Evolutionary conservation across 2,888 invertebrate species (phyloP).

Genomic region (Spilarctia lutea): DNA sequence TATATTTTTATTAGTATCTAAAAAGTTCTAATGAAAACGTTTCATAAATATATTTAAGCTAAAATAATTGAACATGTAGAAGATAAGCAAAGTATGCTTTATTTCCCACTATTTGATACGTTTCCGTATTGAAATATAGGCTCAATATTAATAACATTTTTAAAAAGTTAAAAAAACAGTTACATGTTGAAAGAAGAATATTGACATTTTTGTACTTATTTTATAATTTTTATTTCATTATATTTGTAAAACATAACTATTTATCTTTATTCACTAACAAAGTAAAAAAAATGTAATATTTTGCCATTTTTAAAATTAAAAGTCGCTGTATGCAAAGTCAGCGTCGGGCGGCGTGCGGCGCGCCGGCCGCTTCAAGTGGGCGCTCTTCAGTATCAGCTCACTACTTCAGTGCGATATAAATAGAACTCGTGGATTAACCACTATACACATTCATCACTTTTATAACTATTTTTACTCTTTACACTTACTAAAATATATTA

Average conservation of each 20-base stretch:
- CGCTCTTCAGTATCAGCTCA: conserved; percentile 31
- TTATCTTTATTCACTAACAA: not conserved
- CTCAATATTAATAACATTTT: too few relatives aligned
- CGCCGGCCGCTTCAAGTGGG: conserved; percentile 41
- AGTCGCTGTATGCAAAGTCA: conserved; percentile 31
- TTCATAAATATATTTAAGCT: too few relatives aligned
- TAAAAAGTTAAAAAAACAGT: too few relatives aligned
- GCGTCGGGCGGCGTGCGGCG: conserved; percentile 6
- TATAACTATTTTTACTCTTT: conserved; percentile 7
- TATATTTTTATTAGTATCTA: not conserved
- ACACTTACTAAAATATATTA: conserved; percentile 6
- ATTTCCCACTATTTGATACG: too few relatives aligned
- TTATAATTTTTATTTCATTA: not conserved
- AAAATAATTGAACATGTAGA: too few relatives aligned
- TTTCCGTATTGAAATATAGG: too few relatives aligned
- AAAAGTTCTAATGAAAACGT: too few relatives aligned
- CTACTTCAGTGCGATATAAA: conserved; percentile 40
- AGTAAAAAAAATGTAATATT: conserved; percentile 6
- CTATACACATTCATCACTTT: conserved; percentile 18
- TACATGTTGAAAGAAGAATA: too few relatives aligned
- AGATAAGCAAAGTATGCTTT: too few relatives aligned
- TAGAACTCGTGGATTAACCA: conserved; percentile 29
- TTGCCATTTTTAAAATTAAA: not conserved
- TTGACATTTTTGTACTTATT: not conserved
- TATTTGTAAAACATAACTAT: not conserved